These are phyloP conservation scores for Conger conger DNA, from an alignment of 2,113 vertebrate genomes.

Conservation along the genomic window DNA sequence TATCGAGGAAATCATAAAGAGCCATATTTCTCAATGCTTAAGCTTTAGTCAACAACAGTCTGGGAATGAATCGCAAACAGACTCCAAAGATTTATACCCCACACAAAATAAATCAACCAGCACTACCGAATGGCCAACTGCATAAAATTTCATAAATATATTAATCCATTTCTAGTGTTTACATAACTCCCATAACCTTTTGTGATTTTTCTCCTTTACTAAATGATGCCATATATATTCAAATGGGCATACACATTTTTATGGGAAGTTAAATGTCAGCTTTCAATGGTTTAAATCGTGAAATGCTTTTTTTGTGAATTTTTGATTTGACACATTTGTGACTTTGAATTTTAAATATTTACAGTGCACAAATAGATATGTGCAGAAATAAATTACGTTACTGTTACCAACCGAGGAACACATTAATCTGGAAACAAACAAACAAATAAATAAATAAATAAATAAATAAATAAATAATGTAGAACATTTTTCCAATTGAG, in stretches of 20 bases:
- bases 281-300: not conserved
- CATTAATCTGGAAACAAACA: not conserved
- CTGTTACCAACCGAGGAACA: no score
- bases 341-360: no score
- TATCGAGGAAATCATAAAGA: not conserved
- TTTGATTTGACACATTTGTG: no score
- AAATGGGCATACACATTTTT: not conserved
- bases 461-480: no score
- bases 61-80: not conserved
- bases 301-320: not conserved
- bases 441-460: no score
- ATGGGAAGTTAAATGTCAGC: not conserved
- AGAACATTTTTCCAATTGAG: no score
- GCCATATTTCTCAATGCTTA: not conserved
- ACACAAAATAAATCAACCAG: conserved; percentile 8
- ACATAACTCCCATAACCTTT: not conserved
- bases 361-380: no score
- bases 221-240: not conserved
- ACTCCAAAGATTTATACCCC: not conserved
- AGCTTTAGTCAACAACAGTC: conserved; percentile 10
- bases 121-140: not conserved
- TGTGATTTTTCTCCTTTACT: not conserved
- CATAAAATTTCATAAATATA: not conserved
- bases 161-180: not conserved
- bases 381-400: no score